Conservation (phyloP, 2,797 vertebrate genomes). For the Tokudaia muenninki region DNA sequence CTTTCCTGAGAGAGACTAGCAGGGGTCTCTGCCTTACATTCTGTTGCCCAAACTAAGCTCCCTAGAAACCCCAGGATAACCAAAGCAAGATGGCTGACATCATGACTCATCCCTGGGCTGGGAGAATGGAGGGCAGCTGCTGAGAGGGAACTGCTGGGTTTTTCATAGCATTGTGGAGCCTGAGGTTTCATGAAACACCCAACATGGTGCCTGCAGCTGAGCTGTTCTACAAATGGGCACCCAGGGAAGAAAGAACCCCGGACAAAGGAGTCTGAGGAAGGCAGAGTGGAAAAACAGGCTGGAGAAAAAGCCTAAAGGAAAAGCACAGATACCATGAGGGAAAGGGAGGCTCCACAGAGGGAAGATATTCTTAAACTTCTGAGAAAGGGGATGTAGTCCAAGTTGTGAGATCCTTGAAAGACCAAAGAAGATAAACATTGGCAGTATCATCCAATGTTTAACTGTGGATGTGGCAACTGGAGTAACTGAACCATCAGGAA, state of each 20-base stretch:
- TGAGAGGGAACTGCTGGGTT: background rate
- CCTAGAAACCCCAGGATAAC: background rate
- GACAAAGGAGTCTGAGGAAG: background rate
- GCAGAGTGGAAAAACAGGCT: background rate
- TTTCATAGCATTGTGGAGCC: background rate
- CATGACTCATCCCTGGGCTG: background rate
- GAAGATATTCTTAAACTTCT: background rate
- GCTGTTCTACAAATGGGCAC: background rate
- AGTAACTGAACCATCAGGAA: background rate
- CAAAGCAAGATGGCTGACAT: background rate
- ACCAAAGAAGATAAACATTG: background rate
- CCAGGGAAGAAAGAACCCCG: background rate
- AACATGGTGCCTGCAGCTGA: background rate
- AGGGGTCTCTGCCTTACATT: background rate
- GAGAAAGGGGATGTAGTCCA: conserved; percentile 22
- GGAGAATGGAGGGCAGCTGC: background rate
- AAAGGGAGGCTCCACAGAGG: background rate
- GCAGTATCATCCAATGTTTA: background rate
- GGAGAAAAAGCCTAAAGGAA: background rate
- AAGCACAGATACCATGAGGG: background rate
- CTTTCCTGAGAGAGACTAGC: background rate
- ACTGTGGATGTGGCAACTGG: background rate
- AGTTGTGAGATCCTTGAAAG: background rate
- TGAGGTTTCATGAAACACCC: background rate
- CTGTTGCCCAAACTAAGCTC: background rate